These are phyloP conservation scores for Dendrolimus punctatus DNA, from an alignment of 1,140 invertebrate species.

Conservation along the genomic window DNA sequence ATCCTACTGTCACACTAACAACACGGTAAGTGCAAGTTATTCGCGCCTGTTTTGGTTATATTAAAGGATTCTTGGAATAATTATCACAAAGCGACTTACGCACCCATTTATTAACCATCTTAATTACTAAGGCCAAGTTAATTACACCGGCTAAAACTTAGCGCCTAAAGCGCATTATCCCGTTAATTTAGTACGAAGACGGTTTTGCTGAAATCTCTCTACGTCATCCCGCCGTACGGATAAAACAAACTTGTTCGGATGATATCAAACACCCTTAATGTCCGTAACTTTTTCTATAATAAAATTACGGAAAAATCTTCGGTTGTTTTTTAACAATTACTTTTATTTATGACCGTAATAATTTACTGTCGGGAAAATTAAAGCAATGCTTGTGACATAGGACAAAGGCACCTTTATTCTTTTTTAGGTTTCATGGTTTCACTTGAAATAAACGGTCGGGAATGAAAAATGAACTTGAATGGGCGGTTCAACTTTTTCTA, in stretches of 20 bases:
- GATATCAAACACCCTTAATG: constrained; percentile 41
- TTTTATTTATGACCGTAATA: constrained; percentile 60
- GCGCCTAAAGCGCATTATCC: constrained; percentile 56
- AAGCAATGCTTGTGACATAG: constrained; percentile 36
- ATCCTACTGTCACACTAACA: constrained; percentile 30
- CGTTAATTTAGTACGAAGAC: constrained; percentile 54
- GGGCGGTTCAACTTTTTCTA: constrained; percentile 1
- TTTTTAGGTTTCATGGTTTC: background rate
- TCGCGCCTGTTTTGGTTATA: constrained; percentile 53
- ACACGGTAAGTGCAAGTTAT: constrained; percentile 29
- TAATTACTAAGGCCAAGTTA: constrained; percentile 66
- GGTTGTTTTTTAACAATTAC: constrained; percentile 53
- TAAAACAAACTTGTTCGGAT: constrained; percentile 35
- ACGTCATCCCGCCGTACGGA: constrained; percentile 43
- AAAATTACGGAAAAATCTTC: constrained; percentile 60
- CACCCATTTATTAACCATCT: constrained; percentile 68
- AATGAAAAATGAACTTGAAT: constrained; percentile 1
- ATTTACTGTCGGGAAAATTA: constrained; percentile 47
- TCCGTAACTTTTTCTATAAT: constrained; percentile 52
- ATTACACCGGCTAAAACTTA: constrained; percentile 63
- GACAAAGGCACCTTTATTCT: constrained; percentile 38
- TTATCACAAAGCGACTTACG: constrained; percentile 64
- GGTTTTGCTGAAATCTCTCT: constrained; percentile 52
- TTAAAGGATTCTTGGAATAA: constrained; percentile 64
- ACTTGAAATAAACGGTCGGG: background rate